These are phyloP conservation scores for Cabera pusaria DNA, from an alignment of 2,888 invertebrate species.

Conservation along the genomic window DNA sequence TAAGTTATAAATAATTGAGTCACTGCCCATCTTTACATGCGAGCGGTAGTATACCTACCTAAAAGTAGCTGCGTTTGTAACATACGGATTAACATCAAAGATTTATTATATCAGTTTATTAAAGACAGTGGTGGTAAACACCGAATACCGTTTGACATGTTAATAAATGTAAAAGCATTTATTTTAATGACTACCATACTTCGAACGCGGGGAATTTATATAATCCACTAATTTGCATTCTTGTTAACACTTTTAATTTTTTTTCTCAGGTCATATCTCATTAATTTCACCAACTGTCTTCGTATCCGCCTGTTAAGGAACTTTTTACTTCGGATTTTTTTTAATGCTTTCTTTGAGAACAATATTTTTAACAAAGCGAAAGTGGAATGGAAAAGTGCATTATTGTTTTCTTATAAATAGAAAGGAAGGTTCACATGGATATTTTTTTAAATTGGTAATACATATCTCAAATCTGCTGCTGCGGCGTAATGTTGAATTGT, in stretches of 20 bases:
- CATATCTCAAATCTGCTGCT: no score
- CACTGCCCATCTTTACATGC: constrained; percentile 40
- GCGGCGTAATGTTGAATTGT: no score
- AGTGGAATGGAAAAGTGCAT: constrained; percentile 14
- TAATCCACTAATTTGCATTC: constrained; percentile 21
- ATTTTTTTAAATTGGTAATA: no score
- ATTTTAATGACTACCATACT: constrained; percentile 32
- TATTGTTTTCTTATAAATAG: constrained; percentile 18
- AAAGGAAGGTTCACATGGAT: constrained; percentile 15
- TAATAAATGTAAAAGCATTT: constrained; percentile 38
- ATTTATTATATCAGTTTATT: constrained; percentile 17
- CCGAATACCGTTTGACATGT: constrained; percentile 37
- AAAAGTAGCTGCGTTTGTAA: constrained; percentile 8
- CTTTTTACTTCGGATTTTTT: not conserved
- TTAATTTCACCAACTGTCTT: constrained; percentile 5
- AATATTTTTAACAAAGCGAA: constrained; percentile 10
- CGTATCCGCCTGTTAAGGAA: not conserved
- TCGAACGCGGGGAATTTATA: constrained; percentile 14
- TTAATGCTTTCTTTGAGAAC: constrained; percentile 10
- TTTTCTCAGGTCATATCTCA: constrained; percentile 5
- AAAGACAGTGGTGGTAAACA: constrained; percentile 25
- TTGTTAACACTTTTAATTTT: constrained; percentile 23
- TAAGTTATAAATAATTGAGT: constrained; percentile 41
- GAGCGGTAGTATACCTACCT: constrained; percentile 32
- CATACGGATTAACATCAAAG: constrained; percentile 3